phyloP scores from a whole-genome alignment of 2,797 vertebrate genomes.

The Falco concolor region DNA sequence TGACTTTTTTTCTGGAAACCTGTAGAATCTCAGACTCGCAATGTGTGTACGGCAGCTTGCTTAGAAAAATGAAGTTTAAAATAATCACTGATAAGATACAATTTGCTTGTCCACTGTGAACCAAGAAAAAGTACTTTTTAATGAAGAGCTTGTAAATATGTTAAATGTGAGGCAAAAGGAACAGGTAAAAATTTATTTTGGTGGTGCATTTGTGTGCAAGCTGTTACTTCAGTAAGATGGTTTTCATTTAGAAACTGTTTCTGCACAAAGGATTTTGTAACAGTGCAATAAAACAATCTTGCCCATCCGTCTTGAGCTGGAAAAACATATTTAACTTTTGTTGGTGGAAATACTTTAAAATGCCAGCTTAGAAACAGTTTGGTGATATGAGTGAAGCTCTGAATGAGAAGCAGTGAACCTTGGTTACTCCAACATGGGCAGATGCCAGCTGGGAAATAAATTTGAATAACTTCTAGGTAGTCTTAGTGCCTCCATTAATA shows the following conservation, averaged over 20 bases:
- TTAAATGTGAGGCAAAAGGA: background rate
- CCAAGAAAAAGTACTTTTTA: background rate
- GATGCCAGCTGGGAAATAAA: background rate
- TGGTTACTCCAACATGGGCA: background rate
- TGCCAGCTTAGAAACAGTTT: background rate
- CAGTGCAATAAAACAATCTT: background rate
- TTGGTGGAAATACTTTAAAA: conserved; percentile 14
- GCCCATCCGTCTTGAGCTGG: background rate
- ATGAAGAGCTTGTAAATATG: background rate
- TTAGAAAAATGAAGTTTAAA: background rate
- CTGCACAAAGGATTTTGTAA: conserved; percentile 15
- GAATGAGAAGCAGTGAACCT: background rate
- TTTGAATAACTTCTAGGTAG: background rate
- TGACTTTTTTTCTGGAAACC: background rate
- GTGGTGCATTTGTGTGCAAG: background rate
- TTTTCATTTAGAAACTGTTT: conserved; percentile 30
- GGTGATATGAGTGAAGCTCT: background rate
- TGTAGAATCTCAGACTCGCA: background rate
- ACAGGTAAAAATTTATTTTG: background rate
- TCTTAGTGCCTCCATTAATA: background rate
- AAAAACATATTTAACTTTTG: background rate
- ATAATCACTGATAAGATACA: background rate
- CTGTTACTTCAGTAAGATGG: background rate
- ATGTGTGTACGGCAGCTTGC: background rate
- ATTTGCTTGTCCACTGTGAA: background rate